Evolutionary conservation across 2,888 invertebrate genomes (phyloP).

Genomic region (Pheosia gnoma): DNA sequence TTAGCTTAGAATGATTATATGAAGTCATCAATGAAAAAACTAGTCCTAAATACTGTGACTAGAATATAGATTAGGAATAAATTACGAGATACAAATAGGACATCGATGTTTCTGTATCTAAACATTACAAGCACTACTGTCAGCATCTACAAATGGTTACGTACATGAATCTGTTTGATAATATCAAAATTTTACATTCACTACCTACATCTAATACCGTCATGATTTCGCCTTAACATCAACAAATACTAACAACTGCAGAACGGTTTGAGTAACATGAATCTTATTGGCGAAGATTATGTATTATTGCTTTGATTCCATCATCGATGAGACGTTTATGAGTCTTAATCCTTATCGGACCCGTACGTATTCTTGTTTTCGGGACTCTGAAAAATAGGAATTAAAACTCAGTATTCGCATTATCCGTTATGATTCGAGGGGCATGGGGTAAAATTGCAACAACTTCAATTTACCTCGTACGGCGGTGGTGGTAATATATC

Average conservation of each 20-base stretch:
- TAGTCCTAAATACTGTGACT: constrained; percentile 80
- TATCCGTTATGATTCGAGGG: constrained; percentile 37
- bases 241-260: constrained; percentile 33
- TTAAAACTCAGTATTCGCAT: constrained; percentile 39
- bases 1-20: constrained; percentile 29
- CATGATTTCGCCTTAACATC: constrained; percentile 28
- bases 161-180: constrained; percentile 39
- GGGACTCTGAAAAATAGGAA: constrained; percentile 67
- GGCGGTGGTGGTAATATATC: constrained; percentile 87
- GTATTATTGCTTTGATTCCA: constrained; percentile 40
- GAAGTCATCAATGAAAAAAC: constrained; percentile 58
- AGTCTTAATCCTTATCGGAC: constrained; percentile 40
- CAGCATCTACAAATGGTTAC: constrained; percentile 49
- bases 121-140: constrained; percentile 62
- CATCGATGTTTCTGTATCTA: constrained; percentile 63
- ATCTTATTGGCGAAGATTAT: constrained; percentile 39
- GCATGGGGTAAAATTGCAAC: constrained; percentile 51
- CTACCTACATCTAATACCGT: constrained; percentile 40
- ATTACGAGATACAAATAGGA: constrained; percentile 61
- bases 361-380: constrained; percentile 66
- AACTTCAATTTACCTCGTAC: constrained; percentile 82
- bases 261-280: constrained; percentile 25
- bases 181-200: constrained; percentile 37
- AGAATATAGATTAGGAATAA: constrained; percentile 79
- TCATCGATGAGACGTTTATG: constrained; percentile 14